A percentile compares a stretch with the other conserved stretches of the same genome.
Evolutionary conservation across 1,140 invertebrate genomes (phyloP).

Genomic region (Muscidifurax raptorellus): DNA sequence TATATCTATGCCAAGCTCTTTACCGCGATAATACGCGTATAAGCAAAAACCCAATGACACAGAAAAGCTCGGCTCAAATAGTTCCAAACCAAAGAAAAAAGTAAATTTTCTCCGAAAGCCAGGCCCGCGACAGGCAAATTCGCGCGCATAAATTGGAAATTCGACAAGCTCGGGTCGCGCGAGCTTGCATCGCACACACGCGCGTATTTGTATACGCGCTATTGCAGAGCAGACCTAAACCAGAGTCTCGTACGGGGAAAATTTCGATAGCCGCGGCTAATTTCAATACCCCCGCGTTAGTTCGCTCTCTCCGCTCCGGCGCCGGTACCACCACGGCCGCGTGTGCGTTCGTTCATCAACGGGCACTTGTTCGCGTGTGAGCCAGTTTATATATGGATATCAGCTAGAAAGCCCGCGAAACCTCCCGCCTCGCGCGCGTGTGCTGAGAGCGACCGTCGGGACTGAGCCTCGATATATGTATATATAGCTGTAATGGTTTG

Average conservation of each 20-base stretch:
- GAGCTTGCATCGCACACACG: neutral
- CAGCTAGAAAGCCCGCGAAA: neutral
- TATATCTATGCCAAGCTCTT: no score
- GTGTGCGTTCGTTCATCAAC: slow-evolving; percentile 25
- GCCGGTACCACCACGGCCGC: neutral
- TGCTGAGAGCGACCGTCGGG: neutral
- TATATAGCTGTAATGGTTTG: no score
- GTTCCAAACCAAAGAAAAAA: neutral
- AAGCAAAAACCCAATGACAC: no score
- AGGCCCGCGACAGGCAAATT: neutral
- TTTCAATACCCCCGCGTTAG: slow-evolving; percentile 33
- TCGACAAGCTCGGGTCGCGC: neutral
- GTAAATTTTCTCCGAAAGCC: neutral
- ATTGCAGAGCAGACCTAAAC: neutral
- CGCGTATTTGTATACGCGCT: neutral
- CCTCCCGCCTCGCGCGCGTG: neutral
- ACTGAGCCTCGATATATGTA: no score
- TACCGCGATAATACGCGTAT: no score
- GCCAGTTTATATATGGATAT: neutral
- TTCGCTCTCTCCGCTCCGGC: neutral
- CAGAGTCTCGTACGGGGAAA: neutral
- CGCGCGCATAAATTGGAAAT: slow-evolving; percentile 1
- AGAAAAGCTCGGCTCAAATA: no score
- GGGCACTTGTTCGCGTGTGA: slow-evolving; percentile 29
- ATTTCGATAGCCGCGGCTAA: slow-evolving; percentile 33